Percentiles rank a stretch among this genome's conserved stretches.
These are phyloP conservation scores for Lacerta agilis DNA, from an alignment of 2,797 vertebrate species.

Conservation along the genomic window DNA sequence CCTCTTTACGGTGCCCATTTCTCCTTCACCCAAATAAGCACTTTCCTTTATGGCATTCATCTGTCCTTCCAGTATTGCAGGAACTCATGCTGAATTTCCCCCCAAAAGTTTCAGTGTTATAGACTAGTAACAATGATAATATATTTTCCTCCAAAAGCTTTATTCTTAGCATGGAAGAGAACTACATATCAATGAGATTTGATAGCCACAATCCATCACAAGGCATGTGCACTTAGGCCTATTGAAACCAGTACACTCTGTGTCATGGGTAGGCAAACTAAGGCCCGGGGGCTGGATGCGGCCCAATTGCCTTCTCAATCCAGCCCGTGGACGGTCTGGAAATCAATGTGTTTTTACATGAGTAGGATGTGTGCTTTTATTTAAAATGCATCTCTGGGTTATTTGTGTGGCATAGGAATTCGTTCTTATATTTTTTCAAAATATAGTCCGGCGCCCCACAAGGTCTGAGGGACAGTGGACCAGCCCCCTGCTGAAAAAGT, in stretches of 20 bases:
- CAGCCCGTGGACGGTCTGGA: no score
- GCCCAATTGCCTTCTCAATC: no score
- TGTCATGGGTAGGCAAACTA: no score
- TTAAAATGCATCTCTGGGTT: no score
- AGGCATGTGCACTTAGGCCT: not conserved
- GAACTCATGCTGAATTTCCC: not conserved
- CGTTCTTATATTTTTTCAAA: no score
- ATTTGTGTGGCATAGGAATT: no score
- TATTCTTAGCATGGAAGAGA: not conserved
- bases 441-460: no score
- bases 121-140: not conserved
- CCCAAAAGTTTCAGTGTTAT: not conserved
- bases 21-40: not conserved
- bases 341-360: no score
- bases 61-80: not conserved
- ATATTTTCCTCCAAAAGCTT: not conserved
- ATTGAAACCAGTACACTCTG: not conserved
- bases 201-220: not conserved
- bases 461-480: no score
- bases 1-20: not conserved
- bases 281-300: no score
- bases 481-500: no score
- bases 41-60: slow-evolving; percentile 1
- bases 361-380: no score
- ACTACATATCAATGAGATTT: not conserved